Conservation (phyloP, 2,113 vertebrate genomes). For the Ceyx cyanopectus region DNA sequence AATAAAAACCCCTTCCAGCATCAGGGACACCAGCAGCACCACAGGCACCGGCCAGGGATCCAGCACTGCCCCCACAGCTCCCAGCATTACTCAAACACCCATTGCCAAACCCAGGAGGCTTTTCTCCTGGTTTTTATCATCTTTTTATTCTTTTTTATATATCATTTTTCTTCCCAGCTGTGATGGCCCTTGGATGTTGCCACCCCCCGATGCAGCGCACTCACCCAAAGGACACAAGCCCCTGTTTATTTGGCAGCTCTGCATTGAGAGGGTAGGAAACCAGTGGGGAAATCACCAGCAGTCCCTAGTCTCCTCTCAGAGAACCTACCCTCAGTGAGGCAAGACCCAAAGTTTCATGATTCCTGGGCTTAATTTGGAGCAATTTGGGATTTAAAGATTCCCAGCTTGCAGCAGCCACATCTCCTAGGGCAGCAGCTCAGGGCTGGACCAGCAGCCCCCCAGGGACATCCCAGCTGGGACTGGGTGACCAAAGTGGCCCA, state of each 20-base stretch:
- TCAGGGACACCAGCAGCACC: neutral
- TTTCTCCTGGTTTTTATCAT: neutral
- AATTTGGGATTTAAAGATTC: neutral
- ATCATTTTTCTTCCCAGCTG: neutral
- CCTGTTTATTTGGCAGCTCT: neutral
- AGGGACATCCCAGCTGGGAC: neutral
- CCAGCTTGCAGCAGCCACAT: accelerated
- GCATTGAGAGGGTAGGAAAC: neutral
- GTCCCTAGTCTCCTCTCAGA: neutral
- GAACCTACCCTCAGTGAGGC: neutral
- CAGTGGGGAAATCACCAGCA: neutral
- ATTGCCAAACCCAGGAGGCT: neutral
- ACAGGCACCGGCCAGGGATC: neutral
- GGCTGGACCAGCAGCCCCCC: neutral
- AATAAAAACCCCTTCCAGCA: neutral
- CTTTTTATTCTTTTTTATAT: neutral
- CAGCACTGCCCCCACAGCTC: accelerated
- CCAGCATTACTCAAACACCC: accelerated
- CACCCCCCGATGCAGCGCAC: accelerated
- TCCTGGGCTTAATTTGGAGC: neutral
- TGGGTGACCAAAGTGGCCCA: neutral
- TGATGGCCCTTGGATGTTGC: accelerated
- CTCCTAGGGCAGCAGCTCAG: neutral
- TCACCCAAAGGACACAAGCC: neutral
- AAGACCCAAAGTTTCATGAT: neutral